Percentiles rank a stretch among this genome's conserved stretches.
phyloP scores from a whole-genome alignment of 2,888 invertebrate species.

The Neoaliturus tenellus region DNA sequence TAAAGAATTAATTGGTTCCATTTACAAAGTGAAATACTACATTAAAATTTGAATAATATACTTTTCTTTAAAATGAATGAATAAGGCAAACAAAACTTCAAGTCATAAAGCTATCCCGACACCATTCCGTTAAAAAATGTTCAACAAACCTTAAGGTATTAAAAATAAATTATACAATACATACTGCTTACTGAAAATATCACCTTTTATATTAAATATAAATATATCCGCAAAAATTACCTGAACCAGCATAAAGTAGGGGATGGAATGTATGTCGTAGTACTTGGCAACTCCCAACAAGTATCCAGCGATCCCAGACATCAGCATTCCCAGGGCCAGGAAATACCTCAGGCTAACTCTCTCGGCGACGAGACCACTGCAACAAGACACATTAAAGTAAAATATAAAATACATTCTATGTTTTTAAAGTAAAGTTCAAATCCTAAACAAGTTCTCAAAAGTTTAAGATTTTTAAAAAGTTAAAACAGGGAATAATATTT shows the following conservation, averaged over 20 bases:
- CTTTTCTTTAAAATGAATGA: no score
- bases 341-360: slow-evolving; percentile 94
- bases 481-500: background rate
- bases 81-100: no score
- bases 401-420: no score
- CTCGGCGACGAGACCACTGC: slow-evolving; percentile 93
- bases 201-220: no score
- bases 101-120: no score
- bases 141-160: no score
- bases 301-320: slow-evolving; percentile 90
- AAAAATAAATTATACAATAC: no score
- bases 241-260: slow-evolving; percentile 91
- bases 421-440: background rate
- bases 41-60: no score
- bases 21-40: no score
- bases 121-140: no score
- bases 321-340: slow-evolving; percentile 92
- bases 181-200: no score
- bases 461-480: background rate
- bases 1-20: no score
- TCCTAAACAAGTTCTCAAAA: background rate
- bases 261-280: slow-evolving; percentile 86
- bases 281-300: slow-evolving; percentile 92
- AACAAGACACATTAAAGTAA: background rate
- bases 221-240: slow-evolving; percentile 75